Evolutionary conservation across 2,888 invertebrate genomes (phyloP).

Genomic region (Heliconius sara): DNA sequence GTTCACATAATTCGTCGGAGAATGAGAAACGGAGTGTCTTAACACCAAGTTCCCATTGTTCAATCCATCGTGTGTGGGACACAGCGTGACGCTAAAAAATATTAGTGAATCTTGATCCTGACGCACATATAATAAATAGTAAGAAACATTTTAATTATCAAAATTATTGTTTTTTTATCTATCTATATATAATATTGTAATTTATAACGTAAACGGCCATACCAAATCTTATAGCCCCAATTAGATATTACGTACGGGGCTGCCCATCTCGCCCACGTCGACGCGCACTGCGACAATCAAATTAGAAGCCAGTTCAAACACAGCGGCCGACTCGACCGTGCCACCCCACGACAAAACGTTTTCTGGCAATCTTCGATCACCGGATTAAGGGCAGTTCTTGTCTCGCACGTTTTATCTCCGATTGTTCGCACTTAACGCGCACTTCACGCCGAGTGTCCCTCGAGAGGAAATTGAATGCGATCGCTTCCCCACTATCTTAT

Average conservation of each 20-base stretch:
- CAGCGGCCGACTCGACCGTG: conserved; percentile 71
- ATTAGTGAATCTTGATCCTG: too few species aligned
- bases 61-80: too few species aligned
- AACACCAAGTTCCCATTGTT: too few species aligned
- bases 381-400: conserved; percentile 82
- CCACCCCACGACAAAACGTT: conserved; percentile 84
- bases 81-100: too few species aligned
- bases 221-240: conserved; percentile 78
- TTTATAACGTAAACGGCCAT: conserved; percentile 60
- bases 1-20: too few species aligned
- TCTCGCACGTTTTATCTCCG: conserved; percentile 84
- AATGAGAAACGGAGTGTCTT: too few species aligned
- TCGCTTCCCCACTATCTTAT: conserved; percentile 82
- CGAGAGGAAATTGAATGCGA: conserved; percentile 84
- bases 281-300: conserved; percentile 74
- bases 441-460: conserved; percentile 83
- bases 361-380: conserved; percentile 84
- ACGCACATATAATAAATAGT: background rate
- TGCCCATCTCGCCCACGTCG: conserved; percentile 64
- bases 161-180: background rate
- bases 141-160: background rate
- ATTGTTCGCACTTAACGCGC: conserved; percentile 84
- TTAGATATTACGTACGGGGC: conserved; percentile 71
- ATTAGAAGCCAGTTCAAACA: conserved; percentile 76
- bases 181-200: background rate